phyloP scores from a whole-genome alignment of 92 coral and sea anemone genomes.

The Diadumene lineata region DNA sequence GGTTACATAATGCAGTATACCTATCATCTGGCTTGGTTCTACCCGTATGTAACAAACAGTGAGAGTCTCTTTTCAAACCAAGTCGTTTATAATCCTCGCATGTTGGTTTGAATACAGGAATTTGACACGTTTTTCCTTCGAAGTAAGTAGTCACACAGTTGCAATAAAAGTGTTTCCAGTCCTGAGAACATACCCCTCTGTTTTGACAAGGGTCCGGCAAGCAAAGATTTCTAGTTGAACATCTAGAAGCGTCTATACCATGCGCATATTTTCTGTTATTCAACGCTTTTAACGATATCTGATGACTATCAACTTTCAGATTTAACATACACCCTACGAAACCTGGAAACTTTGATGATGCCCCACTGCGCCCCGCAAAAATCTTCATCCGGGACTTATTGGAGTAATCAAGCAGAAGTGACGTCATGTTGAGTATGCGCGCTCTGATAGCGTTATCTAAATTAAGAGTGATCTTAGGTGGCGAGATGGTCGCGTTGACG shows the following conservation, averaged over 20 bases:
- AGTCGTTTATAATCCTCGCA: slow-evolving; percentile 78
- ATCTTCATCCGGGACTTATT: slow-evolving; percentile 68
- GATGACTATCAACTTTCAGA: slow-evolving; percentile 66
- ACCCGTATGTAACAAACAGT: slow-evolving; percentile 66
- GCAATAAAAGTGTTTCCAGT: slow-evolving; percentile 55
- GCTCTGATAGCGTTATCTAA: slow-evolving; percentile 47
- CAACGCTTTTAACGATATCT: slow-evolving; percentile 38
- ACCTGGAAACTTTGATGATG: slow-evolving; percentile 51
- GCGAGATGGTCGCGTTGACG: slow-evolving; percentile 59
- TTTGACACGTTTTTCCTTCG: slow-evolving; percentile 71
- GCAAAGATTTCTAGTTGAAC: slow-evolving; percentile 57
- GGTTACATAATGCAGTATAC: slow-evolving; percentile 81
- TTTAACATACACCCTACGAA: slow-evolving; percentile 88
- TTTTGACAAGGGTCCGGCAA: slow-evolving; percentile 75
- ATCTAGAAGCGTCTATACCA: slow-evolving; percentile 35
- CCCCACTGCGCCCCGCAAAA: slow-evolving; percentile 55
- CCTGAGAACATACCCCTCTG: slow-evolving; percentile 68
- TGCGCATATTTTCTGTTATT: slow-evolving; percentile 28
- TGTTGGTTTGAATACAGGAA: slow-evolving; percentile 62
- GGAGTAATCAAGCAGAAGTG: slow-evolving; percentile 56
- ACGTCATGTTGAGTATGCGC: slow-evolving; percentile 46
- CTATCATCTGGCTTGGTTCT: slow-evolving; percentile 39
- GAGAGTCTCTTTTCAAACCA: slow-evolving; percentile 64
- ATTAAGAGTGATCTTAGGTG: slow-evolving; percentile 42
- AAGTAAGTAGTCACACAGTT: slow-evolving; percentile 58